These are phyloP conservation scores for Lycodopsis pacificus DNA, from an alignment of 2,797 vertebrate genomes.

Conservation along the genomic window DNA sequence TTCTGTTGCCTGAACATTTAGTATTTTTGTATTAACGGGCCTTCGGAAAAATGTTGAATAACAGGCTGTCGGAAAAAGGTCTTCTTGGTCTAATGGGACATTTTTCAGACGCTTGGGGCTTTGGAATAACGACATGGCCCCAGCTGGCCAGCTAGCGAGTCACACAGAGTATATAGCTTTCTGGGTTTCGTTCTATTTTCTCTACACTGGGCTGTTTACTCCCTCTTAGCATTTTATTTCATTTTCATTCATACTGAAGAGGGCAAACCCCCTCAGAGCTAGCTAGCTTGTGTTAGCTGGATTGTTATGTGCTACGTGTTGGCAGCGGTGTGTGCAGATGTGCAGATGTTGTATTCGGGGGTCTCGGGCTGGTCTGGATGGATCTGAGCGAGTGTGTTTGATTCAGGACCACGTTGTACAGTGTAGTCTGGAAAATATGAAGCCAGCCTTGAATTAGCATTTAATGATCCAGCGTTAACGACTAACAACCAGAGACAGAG, in stretches of 20 bases:
- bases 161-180: neutral
- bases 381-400: slow-evolving; percentile 18
- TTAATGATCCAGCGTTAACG: slow-evolving; percentile 53
- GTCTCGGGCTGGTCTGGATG: slow-evolving; percentile 12
- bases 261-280: neutral
- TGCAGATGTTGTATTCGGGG: neutral
- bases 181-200: neutral
- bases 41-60: neutral
- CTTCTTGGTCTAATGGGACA: neutral
- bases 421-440: slow-evolving; percentile 69
- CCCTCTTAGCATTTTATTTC: too few species aligned
- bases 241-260: neutral
- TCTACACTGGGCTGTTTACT: neutral
- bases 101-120: neutral
- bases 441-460: slow-evolving; percentile 52
- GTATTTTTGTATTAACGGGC: neutral
- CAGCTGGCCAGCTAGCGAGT: neutral
- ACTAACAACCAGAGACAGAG: slow-evolving; percentile 31
- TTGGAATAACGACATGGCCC: neutral
- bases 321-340: slow-evolving; percentile 2
- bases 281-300: neutral
- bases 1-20: neutral
- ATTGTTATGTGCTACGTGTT: slow-evolving; percentile 13
- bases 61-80: neutral
- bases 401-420: slow-evolving; percentile 24